These are phyloP conservation scores for Caenorhabditis sp. DNA, from an alignment of 2,888 invertebrate species.

Conservation along the genomic window DNA sequence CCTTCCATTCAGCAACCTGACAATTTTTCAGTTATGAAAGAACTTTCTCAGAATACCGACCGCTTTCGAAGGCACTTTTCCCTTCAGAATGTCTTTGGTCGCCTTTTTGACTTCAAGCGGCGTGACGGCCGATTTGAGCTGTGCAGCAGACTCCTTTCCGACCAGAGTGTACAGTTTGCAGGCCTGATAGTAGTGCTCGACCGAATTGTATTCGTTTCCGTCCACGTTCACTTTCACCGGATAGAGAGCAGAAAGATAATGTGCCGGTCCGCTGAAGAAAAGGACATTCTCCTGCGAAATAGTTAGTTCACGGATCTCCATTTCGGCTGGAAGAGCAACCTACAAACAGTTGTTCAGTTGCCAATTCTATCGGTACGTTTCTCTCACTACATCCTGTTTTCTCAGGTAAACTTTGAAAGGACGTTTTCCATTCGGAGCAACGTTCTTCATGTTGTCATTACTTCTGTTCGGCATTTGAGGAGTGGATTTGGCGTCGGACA, in stretches of 20 bases:
- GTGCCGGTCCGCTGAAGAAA: constrained; percentile 35
- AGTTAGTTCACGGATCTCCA: neutral
- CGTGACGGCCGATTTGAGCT: constrained; percentile 14
- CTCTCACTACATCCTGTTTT: constrained; percentile 16
- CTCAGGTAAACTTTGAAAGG: constrained; percentile 13
- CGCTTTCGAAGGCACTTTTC: constrained; percentile 17
- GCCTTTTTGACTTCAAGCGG: constrained; percentile 49
- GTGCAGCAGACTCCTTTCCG: constrained; percentile 31
- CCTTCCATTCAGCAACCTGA: constrained; percentile 71
- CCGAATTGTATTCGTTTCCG: constrained; percentile 69
- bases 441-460: neutral
- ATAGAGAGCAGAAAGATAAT: constrained; percentile 45
- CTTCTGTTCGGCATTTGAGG: no score
- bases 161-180: constrained; percentile 68
- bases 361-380: neutral
- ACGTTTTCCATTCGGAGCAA: constrained; percentile 18
- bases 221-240: constrained; percentile 58
- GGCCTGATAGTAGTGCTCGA: constrained; percentile 77
- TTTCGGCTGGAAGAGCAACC: constrained; percentile 12
- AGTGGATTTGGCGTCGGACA: neutral
- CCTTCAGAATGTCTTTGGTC: constrained; percentile 29
- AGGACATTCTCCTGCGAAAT: constrained; percentile 30
- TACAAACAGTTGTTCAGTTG: neutral
- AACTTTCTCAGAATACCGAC: no score
- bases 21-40: no score